Conservation (phyloP, 2,797 vertebrate species). For the Tangara arthus region DNA sequence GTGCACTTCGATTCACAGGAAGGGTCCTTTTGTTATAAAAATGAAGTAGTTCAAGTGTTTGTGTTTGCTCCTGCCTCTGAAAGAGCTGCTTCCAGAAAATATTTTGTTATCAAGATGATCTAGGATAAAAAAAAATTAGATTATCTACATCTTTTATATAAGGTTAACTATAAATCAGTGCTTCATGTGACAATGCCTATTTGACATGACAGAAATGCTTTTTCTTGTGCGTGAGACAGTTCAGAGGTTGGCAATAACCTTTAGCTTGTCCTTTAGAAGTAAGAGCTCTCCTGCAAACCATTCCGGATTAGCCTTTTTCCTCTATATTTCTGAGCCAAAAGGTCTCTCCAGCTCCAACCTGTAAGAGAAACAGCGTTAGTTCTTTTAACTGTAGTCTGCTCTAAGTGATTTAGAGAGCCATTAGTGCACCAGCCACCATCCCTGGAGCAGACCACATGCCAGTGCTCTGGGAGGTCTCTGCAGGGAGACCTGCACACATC, state of each 20-base stretch:
- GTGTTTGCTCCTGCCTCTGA: background rate
- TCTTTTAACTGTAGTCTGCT: background rate
- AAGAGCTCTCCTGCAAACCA: background rate
- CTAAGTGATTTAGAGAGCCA: background rate
- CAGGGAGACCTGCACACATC: background rate
- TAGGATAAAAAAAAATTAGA: background rate
- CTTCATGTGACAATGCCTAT: background rate
- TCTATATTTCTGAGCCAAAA: background rate
- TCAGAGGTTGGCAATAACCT: background rate
- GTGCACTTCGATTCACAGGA: background rate
- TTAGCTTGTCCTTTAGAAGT: background rate
- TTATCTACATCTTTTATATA: background rate
- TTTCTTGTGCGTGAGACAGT: background rate
- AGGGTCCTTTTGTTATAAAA: background rate
- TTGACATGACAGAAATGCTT: background rate
- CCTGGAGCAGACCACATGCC: rapidly evolving
- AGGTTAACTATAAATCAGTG: background rate
- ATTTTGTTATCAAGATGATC: background rate
- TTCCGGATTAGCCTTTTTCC: background rate
- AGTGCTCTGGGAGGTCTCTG: background rate
- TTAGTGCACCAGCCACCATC: background rate
- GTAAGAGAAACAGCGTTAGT: background rate
- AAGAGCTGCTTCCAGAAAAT: background rate
- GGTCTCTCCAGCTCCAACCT: background rate
- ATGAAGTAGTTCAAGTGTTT: background rate